Percentiles rank a stretch among this genome's conserved stretches.
Evolutionary conservation across 2,113 vertebrate genomes (phyloP).

Genomic region (Daubentonia madagascariensis): DNA sequence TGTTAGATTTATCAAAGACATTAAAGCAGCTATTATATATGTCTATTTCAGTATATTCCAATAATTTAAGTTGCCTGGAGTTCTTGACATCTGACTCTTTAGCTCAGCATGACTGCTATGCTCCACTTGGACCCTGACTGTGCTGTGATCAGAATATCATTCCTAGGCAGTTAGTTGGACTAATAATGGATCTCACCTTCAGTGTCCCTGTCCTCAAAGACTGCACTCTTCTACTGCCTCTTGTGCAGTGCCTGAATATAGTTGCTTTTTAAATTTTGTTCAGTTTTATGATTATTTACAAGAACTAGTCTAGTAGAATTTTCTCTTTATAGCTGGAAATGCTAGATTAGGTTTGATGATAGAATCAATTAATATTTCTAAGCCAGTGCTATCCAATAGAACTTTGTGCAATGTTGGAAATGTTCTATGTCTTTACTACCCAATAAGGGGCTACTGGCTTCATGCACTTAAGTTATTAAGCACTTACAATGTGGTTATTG

Average conservation of each 20-base stretch:
- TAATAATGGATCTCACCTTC: not conserved
- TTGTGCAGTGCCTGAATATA: not conserved
- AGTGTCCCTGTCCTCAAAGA: not conserved
- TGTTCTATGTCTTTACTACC: not conserved
- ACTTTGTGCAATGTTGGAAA: not conserved
- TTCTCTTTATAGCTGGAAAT: not conserved
- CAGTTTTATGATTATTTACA: not conserved
- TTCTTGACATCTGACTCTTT: not conserved
- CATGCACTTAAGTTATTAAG: not conserved
- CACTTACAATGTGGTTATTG: not conserved
- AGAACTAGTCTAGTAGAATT: not conserved
- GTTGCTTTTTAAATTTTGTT: not conserved
- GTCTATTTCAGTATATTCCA: not conserved
- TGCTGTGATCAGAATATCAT: not conserved
- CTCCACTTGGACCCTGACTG: not conserved
- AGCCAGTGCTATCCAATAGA: not conserved
- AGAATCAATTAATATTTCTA: not conserved
- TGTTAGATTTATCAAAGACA: not conserved
- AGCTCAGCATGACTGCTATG: not conserved
- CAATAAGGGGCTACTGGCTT: not conserved
- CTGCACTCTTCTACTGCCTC: not conserved
- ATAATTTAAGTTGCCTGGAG: not conserved
- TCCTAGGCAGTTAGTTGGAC: not conserved
- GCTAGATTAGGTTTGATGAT: not conserved
- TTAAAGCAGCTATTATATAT: not conserved